phyloP scores from a whole-genome alignment of 2,797 vertebrate genomes.

The Borostomias antarcticus region DNA sequence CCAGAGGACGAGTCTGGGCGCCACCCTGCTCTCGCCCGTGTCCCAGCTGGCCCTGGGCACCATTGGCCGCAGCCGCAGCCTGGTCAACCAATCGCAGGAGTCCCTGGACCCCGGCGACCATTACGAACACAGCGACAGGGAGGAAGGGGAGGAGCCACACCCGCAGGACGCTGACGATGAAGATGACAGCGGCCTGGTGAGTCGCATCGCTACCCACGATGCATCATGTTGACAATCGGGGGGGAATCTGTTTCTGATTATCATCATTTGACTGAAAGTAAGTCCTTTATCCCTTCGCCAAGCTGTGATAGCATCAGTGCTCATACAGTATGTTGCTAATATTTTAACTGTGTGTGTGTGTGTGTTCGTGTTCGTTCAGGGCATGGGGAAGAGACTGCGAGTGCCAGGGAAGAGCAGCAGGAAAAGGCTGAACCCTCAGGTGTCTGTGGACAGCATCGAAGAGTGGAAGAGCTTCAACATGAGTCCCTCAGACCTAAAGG shows the following conservation, averaged over 20 bases:
- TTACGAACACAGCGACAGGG: conserved; percentile 80
- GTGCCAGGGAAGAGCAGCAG: conserved; percentile 84
- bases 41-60: conserved; percentile 78
- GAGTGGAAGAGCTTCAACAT: conserved; percentile 81
- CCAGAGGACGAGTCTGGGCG: conserved; percentile 79
- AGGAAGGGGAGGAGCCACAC: conserved; percentile 72
- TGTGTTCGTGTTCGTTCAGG: conserved; percentile 53
- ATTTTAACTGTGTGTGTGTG: too few relatives aligned
- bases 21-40: conserved; percentile 78
- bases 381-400: conserved; percentile 76
- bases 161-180: conserved; percentile 86
- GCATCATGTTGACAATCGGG: neutral
- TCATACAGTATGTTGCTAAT: neutral
- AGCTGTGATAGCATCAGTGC: neutral
- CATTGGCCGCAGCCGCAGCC: conserved; percentile 77
- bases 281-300: too few relatives aligned
- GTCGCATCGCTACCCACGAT: conserved; percentile 14
- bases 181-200: conserved; percentile 84
- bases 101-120: conserved; percentile 78
- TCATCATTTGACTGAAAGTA: too few relatives aligned
- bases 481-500: conserved; percentile 78
- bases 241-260: neutral
- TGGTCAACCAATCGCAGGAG: conserved; percentile 81
- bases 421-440: conserved; percentile 88
- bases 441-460: conserved; percentile 84